Percentiles rank a stretch among this genome's conserved stretches.
Evolutionary conservation across 2,113 vertebrate genomes (phyloP).

Genomic region (Paracanthobrama guichenoti): DNA sequence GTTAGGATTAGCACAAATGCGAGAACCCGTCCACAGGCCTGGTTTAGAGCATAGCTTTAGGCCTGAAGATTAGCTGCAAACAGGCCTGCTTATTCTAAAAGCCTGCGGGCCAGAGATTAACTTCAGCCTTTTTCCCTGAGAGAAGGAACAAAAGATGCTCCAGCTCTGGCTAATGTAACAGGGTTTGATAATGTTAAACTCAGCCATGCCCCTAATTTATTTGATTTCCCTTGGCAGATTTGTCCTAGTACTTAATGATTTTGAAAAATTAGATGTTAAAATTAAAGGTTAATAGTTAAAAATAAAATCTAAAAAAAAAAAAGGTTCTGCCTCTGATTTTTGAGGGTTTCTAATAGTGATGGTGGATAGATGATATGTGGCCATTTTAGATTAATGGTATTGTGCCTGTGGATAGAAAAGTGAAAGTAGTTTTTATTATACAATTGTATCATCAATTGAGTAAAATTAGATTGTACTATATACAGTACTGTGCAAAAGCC

Average conservation of each 20-base stretch:
- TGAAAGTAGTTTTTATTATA: no score
- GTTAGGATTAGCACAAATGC: constrained; percentile 64
- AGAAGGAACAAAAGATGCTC: constrained; percentile 3
- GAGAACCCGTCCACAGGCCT: constrained; percentile 53
- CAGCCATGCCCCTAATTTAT: not conserved
- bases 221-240: not conserved
- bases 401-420: not conserved
- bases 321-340: not conserved
- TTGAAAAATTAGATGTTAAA: not conserved
- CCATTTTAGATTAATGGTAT: not conserved
- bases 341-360: not conserved
- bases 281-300: not conserved
- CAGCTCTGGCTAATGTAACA: not conserved
- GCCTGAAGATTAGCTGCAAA: constrained; percentile 58
- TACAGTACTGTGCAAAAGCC: no score
- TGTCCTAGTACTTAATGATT: not conserved
- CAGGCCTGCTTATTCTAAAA: constrained; percentile 36
- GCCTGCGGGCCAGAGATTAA: constrained; percentile 57
- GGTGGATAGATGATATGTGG: not conserved
- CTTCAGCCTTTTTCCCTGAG: constrained; percentile 35
- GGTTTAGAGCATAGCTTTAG: constrained; percentile 47
- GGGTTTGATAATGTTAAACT: constrained; percentile 3
- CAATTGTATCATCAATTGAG: no score
- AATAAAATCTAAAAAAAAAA: not conserved
- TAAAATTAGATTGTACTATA: no score